These are phyloP conservation scores for Athetis lepigone DNA, from an alignment of 2,888 invertebrate species.

Conservation along the genomic window DNA sequence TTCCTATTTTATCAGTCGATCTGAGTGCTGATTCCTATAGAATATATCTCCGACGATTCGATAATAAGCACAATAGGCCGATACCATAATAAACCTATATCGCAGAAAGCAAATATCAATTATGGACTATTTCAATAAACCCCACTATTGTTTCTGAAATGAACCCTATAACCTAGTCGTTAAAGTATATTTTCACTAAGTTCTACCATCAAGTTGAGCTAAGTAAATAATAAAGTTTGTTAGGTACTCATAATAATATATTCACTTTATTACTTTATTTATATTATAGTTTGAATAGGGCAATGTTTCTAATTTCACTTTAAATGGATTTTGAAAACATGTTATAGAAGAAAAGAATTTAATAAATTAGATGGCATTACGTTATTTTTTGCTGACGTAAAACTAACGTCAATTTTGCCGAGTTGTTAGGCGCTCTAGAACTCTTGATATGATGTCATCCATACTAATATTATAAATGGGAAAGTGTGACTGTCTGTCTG, in stretches of 20 bases:
- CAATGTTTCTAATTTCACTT: background rate
- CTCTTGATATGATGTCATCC: no score
- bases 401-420: no score
- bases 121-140: background rate
- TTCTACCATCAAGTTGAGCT: constrained; percentile 7
- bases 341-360: no score
- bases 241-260: background rate
- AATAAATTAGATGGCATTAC: no score
- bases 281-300: constrained; percentile 5
- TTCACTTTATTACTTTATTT: constrained; percentile 11
- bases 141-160: constrained; percentile 19
- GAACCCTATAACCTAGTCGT: background rate
- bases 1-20: no score
- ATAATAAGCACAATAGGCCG: background rate
- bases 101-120: constrained; percentile 27
- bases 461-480: no score
- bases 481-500: no score
- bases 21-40: no score
- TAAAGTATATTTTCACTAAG: constrained; percentile 2
- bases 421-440: no score
- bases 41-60: background rate
- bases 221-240: constrained; percentile 19
- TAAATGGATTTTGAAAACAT: no score
- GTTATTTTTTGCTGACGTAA: no score
- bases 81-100: constrained; percentile 6